Percentiles rank a stretch among this genome's conserved stretches.
Evolutionary conservation across 2,797 vertebrate species (phyloP).

Genomic region (Platalea minor): DNA sequence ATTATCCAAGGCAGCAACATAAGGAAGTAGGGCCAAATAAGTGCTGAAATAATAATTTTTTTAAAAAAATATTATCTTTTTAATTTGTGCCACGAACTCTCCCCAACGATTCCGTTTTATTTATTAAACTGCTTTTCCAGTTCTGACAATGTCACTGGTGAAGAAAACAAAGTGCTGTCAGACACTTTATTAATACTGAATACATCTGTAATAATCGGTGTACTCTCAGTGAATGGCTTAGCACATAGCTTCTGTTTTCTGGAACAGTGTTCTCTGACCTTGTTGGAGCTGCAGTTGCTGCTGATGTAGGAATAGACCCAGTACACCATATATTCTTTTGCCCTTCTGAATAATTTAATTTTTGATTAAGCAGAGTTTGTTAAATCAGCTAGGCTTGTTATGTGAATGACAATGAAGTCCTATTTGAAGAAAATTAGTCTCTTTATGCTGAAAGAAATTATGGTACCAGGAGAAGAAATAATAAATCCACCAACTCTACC

Average conservation of each 20-base stretch:
- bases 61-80: accelerated
- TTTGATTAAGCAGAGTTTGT: conserved; percentile 39
- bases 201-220: neutral
- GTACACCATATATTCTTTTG: neutral
- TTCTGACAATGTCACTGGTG: neutral
- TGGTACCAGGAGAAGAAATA: neutral
- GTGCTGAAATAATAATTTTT: neutral
- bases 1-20: neutral
- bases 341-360: conserved; percentile 47
- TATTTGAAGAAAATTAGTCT: conserved; percentile 8
- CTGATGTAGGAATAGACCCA: neutral
- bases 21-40: neutral
- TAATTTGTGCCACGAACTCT: neutral
- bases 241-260: neutral
- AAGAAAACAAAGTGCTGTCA: neutral
- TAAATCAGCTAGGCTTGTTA: conserved; percentile 42
- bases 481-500: neutral
- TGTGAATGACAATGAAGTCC: neutral
- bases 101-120: accelerated
- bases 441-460: conserved; percentile 1
- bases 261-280: neutral
- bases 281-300: neutral
- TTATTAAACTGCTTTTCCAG: neutral
- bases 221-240: neutral
- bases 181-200: neutral